Evolutionary conservation across 2,797 vertebrate species (phyloP).

Genomic region (Iguana delicatissima): DNA sequence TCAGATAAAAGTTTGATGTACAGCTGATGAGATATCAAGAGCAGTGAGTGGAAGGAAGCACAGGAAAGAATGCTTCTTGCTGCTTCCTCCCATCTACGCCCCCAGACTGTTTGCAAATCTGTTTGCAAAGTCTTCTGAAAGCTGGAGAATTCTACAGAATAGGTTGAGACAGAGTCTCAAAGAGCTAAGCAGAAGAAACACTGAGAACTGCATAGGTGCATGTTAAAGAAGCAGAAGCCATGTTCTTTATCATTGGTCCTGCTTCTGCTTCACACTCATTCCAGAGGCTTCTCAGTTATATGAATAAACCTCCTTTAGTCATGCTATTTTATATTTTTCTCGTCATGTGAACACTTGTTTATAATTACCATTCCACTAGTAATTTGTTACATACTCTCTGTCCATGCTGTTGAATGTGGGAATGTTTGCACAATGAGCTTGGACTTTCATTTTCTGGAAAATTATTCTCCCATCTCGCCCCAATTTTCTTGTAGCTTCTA

Average conservation of each 20-base stretch:
- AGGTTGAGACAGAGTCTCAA: not conserved
- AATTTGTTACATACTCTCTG: not conserved
- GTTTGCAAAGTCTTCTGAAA: not conserved
- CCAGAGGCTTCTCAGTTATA: not conserved
- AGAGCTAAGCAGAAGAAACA: not conserved
- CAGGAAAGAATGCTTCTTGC: not conserved
- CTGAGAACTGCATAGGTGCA: not conserved
- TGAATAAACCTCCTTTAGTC: not conserved
- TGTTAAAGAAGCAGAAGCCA: not conserved
- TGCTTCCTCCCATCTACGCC: not conserved
- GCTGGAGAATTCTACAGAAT: not conserved
- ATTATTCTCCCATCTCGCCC: too few relatives aligned
- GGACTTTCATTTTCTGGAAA: accelerated
- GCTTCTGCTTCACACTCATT: not conserved
- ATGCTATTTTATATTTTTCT: not conserved
- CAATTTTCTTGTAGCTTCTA: not conserved
- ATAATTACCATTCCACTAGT: not conserved
- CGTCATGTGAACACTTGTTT: not conserved
- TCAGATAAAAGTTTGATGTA: not conserved
- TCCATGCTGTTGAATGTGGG: not conserved
- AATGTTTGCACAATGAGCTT: not conserved
- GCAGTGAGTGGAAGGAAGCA: not conserved
- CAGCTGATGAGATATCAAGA: not conserved
- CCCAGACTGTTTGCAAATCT: not conserved
- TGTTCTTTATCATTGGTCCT: not conserved